phyloP scores from a whole-genome alignment of 2,888 invertebrate species.

The Agonopterix alstromeriana region DNA sequence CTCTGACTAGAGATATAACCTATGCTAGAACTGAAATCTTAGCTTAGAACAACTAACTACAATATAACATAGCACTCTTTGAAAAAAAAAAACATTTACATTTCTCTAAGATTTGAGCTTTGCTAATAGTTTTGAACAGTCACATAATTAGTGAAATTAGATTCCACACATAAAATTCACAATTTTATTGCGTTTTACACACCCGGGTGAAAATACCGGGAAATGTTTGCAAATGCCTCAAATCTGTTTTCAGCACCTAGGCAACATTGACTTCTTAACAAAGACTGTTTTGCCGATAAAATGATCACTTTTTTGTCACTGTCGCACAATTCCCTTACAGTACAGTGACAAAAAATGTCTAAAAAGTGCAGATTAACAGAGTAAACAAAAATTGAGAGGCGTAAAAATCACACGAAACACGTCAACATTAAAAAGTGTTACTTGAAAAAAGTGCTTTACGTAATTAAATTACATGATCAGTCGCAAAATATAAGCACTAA shows the following conservation, averaged over 20 bases:
- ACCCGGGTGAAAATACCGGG: conserved; percentile 7
- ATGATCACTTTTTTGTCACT: too few relatives aligned
- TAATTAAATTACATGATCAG: conserved; percentile 22
- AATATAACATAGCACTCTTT: conserved; percentile 66
- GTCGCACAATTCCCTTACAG: too few relatives aligned
- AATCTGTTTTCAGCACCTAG: background rate
- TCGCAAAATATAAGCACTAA: conserved; percentile 45
- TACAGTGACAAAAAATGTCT: background rate
- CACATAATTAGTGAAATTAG: conserved; percentile 57
- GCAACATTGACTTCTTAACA: background rate
- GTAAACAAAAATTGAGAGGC: background rate
- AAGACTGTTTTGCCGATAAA: background rate
- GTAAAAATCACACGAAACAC: conserved; percentile 1
- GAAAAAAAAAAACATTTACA: conserved; percentile 41
- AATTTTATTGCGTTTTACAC: conserved; percentile 24
- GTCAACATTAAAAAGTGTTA: background rate
- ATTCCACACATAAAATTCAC: conserved; percentile 44
- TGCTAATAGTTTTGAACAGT: conserved; percentile 49
- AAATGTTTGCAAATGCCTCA: background rate
- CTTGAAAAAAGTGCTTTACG: conserved; percentile 5
- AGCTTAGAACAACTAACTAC: conserved; percentile 50
- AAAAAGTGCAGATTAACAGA: background rate
- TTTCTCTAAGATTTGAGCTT: conserved; percentile 67
- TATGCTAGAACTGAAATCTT: conserved; percentile 62
- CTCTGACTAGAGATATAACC: conserved; percentile 74